Percentiles rank a stretch among this genome's conserved stretches.
phyloP scores from a whole-genome alignment of 1,140 invertebrate genomes.

The Heliconius himera region DNA sequence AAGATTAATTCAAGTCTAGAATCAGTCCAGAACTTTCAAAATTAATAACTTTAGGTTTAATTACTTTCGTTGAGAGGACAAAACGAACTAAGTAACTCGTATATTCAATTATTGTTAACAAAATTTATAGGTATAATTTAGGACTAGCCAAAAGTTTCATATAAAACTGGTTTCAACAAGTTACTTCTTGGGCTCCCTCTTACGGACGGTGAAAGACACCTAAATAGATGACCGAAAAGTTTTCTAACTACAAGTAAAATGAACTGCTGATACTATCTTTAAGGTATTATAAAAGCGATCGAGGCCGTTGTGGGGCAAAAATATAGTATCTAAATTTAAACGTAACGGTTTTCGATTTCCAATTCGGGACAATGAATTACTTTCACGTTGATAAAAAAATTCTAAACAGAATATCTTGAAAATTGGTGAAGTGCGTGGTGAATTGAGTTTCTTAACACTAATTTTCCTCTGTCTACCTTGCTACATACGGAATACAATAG shows the following conservation, averaged over 20 bases:
- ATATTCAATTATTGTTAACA: background rate
- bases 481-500: no score
- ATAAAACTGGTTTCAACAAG: slow-evolving; percentile 1
- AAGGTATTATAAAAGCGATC: slow-evolving; percentile 1
- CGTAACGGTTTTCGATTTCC: background rate
- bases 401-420: no score
- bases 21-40: no score
- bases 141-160: background rate
- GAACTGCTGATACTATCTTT: slow-evolving; percentile 21
- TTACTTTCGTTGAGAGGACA: background rate
- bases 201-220: slow-evolving; percentile 21
- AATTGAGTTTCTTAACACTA: no score
- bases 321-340: background rate
- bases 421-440: no score
- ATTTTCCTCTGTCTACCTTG: no score
- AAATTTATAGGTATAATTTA: slow-evolving; percentile 4
- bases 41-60: background rate
- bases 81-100: background rate
- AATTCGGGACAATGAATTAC: background rate
- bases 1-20: no score
- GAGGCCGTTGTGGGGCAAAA: background rate
- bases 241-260: slow-evolving; percentile 23
- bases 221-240: slow-evolving; percentile 32
- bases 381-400: no score
- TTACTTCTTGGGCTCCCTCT: background rate